Conservation (phyloP, 2,888 invertebrate species). For the Patella caerulea region DNA sequence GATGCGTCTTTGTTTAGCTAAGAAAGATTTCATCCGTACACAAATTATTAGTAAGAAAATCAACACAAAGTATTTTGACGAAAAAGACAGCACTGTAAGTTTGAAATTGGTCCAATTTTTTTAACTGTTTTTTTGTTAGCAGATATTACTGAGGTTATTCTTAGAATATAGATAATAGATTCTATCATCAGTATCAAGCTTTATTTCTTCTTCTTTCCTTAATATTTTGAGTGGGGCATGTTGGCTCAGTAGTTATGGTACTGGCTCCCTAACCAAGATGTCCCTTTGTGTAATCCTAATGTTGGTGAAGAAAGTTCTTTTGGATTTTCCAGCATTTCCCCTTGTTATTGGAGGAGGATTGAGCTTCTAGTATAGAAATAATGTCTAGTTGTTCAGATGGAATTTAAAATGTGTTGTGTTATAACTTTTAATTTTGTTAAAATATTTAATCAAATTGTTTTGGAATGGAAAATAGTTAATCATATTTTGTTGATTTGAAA, state of each 20-base stretch:
- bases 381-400: constrained; percentile 66
- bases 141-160: background rate
- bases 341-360: no score
- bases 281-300: no score
- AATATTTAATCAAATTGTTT: background rate
- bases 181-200: no score
- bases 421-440: no score
- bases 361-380: no score
- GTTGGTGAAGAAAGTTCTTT: background rate
- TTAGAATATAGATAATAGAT: background rate
- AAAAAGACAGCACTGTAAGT: constrained; percentile 78
- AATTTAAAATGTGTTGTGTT: constrained; percentile 75
- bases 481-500: background rate
- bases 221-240: no score
- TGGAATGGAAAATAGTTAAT: background rate
- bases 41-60: constrained; percentile 99
- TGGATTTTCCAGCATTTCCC: no score
- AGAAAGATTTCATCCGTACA: constrained; percentile 95
- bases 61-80: constrained; percentile 95
- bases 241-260: no score
- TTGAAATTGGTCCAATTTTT: background rate
- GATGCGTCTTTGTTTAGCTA: constrained; percentile 95
- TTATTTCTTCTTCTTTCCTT: no score
- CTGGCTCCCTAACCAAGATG: no score
- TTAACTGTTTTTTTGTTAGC: background rate